phyloP scores from a whole-genome alignment of 2,113 vertebrate genomes.

The Carettochelys insculpta region DNA sequence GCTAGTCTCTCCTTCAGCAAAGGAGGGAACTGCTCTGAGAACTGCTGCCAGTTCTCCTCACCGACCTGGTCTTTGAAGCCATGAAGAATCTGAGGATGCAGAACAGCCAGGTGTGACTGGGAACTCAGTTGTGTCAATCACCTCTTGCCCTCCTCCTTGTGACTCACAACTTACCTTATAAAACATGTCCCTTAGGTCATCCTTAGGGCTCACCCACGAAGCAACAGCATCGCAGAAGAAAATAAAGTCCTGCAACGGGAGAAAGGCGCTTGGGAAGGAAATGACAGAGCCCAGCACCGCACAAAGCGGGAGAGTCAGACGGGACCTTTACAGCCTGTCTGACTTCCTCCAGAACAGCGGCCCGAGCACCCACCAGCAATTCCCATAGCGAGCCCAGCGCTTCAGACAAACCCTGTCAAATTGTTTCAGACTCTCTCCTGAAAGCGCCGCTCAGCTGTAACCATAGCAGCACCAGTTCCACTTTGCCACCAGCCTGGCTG shows the following conservation, averaged over 20 bases:
- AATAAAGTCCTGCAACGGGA: slow-evolving; percentile 87
- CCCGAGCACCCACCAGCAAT: neutral
- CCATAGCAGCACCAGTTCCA: neutral
- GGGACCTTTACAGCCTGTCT: neutral
- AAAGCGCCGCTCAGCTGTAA: neutral
- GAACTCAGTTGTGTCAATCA: neutral
- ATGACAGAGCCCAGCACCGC: neutral
- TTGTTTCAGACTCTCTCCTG: neutral
- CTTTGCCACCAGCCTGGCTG: neutral
- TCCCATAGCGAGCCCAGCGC: too few relatives aligned
- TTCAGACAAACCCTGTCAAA: too few relatives aligned
- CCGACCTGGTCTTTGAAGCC: slow-evolving; percentile 95
- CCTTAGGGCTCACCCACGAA: slow-evolving; percentile 94
- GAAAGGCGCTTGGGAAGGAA: neutral
- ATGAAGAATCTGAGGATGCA: slow-evolving; percentile 84
- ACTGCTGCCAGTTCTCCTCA: slow-evolving; percentile 95
- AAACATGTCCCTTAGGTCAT: slow-evolving; percentile 95
- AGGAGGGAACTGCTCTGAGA: slow-evolving; percentile 94
- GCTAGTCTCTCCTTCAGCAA: slow-evolving; percentile 93
- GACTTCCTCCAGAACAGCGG: neutral
- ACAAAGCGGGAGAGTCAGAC: too few relatives aligned
- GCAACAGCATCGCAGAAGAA: slow-evolving; percentile 96
- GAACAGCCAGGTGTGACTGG: neutral
- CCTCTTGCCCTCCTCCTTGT: neutral
- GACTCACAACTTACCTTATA: slow-evolving; percentile 83